Base-by-base conservation (phyloP, 2,797 vertebrate species). In the Girardinus metallicus region DNA sequence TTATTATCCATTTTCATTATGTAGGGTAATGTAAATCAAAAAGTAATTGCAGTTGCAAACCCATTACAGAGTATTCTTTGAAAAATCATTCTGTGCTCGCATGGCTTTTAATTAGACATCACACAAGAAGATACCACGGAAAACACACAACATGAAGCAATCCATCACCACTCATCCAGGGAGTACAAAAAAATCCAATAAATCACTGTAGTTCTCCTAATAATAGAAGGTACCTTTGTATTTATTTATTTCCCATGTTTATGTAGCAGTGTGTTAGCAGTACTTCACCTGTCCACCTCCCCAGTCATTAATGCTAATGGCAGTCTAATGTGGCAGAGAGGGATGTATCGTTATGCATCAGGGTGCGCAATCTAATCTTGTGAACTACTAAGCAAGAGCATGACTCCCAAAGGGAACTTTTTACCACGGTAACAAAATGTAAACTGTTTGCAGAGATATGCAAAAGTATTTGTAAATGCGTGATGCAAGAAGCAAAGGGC, bases 321-420 rank as follows among this genome's bases (percentile, higher is more conserved):
- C n/a, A 62, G 64, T 64, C 64, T 86, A 85, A 89, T 86, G 86
- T 82, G 87, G 80, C 85, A 86, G 83, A 82, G 85, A 92, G 75
- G 31, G 51, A 82, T 87, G 82, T 74, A 47, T 84, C 64, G 78
- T 36, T 57, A 73, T 80, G 81, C 57, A 80, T 89, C 85, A 77
- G 74, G 74, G 72, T 77, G 68, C 60, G 79, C 62, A 82, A 87
- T 86, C 77, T 84, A 80, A 80, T 80, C 71, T 79, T 43, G 80
- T 79, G 26, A 36, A 66, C 77, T 85, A 44, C 79, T 55, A 73
- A 64, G 66, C 47, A 77, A 64, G 64, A 57, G 77, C 79, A 78
- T 49, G 66, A 71, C 85, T 84, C 73, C 74, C 64, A 78, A 75
- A 82, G 71, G 86, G 51, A 83, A 76, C 39, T 31, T 73, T 39